Conservation (phyloP, 2,888 invertebrate species). For the Scaptodrosophila latifasciaeformis region DNA sequence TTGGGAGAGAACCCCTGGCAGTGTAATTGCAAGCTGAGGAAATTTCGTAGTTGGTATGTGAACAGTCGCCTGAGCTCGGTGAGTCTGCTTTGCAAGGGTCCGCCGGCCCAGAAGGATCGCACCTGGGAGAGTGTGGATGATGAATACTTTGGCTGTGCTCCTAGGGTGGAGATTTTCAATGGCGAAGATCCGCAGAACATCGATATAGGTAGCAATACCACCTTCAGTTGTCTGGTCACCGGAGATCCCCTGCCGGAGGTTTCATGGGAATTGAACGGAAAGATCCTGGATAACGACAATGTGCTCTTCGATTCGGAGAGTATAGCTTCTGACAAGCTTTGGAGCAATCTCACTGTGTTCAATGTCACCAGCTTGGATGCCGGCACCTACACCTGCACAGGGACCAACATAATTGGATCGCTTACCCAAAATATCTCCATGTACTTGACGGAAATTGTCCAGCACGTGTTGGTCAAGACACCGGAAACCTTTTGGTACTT, state of each 20-base stretch:
- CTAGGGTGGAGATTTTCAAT: slow-evolving; percentile 81
- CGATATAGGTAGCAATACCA: slow-evolving; percentile 88
- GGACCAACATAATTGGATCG: slow-evolving; percentile 74
- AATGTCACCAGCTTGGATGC: slow-evolving; percentile 88
- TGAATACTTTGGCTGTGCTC: slow-evolving; percentile 88
- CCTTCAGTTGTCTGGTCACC: slow-evolving; percentile 86
- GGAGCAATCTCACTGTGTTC: slow-evolving; percentile 88
- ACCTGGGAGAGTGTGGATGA: slow-evolving; percentile 86
- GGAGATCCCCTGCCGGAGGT: slow-evolving; percentile 90
- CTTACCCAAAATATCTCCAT: slow-evolving; percentile 78
- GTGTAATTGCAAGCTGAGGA: slow-evolving; percentile 90
- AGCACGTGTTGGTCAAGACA: slow-evolving; percentile 76
- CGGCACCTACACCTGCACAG: slow-evolving; percentile 86
- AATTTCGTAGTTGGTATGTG: slow-evolving; percentile 89
- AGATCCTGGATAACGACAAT: slow-evolving; percentile 77
- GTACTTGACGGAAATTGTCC: slow-evolving; percentile 81
- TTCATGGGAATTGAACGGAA: slow-evolving; percentile 88
- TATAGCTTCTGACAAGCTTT: slow-evolving; percentile 75
- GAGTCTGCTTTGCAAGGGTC: slow-evolving; percentile 84
- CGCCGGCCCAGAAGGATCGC: slow-evolving; percentile 81
- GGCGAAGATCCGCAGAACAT: slow-evolving; percentile 78
- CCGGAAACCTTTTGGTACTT: slow-evolving; percentile 87
- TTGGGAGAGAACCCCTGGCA: slow-evolving; percentile 92
- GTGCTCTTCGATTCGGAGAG: slow-evolving; percentile 75
- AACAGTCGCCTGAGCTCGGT: slow-evolving; percentile 85